Evolutionary conservation across 2,797 vertebrate genomes (phyloP), one percentile per base, ranked within the genome.

Genomic region (Propithecus perrieri): DNA sequence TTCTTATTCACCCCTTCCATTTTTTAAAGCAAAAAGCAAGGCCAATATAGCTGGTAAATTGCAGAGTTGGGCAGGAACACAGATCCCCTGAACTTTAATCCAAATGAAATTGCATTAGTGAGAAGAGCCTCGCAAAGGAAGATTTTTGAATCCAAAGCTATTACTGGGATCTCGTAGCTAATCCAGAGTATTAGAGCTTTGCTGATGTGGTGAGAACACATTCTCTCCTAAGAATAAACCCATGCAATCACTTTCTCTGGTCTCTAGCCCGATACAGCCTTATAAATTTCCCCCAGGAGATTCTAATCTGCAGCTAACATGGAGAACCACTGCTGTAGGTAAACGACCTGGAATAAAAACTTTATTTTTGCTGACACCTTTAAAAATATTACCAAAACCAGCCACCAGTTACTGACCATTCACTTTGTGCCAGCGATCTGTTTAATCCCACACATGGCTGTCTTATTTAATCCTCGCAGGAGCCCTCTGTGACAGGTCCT

Each of bases 211-310:
- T 35, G 55, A 57, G 2, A 38, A 57, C 76, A 92, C 38, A 78
- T 75, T 69, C 87, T 71, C 79, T 53, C 9, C 86, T 57, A 85
- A 97, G 95, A 95, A 92, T 50, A 92, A 92, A 93, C 71, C 22
- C 63, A 41, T 46, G n/a, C 30, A 74, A 91, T 88, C 86, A 38
- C 75, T 67, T 92, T 95, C 75, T 85, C 67, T 86, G 85, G 86
- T 41, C 61, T 63, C 78, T 26, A 72, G 75, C 69, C 85, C n/a
- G 53, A 84, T 10, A 4, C 4, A 53, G 22, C 74, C 63, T 69
- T 75, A 41, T 50, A 90, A 17, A 74, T 41, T 28, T 85, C 38
- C 71, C 84, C 94, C 20, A 6, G 35, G 57, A 69, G 41, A 81
- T 41, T 59, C 67, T 69, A 80, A 28, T 55, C 50, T 84, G 48